These are phyloP conservation scores for Callocephalon fimbriatum DNA, from an alignment of 2,113 vertebrate genomes.

Conservation along the genomic window DNA sequence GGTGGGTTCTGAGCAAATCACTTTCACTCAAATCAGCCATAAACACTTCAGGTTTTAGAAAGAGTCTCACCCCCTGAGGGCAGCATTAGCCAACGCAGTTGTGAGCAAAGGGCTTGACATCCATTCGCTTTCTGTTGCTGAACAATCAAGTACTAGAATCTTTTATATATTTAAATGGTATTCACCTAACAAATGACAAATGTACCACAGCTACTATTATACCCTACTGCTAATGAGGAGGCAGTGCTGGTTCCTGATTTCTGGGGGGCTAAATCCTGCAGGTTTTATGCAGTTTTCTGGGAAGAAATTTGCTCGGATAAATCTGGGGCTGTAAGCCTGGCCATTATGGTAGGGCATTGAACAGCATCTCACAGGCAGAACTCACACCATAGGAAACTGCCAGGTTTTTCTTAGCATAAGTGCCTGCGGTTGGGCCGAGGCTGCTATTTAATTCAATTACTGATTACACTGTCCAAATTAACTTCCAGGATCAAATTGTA, in stretches of 20 bases:
- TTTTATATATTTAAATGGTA: background rate
- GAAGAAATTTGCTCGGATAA: background rate
- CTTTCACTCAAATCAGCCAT: slow-evolving; percentile 35
- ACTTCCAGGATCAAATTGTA: background rate
- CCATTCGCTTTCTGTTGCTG: background rate
- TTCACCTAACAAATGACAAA: background rate
- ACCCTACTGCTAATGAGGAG: slow-evolving; percentile 8
- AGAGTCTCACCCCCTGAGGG: slow-evolving; percentile 68
- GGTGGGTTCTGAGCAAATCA: slow-evolving; percentile 9
- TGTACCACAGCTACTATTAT: background rate
- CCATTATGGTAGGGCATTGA: background rate
- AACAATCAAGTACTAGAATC: background rate
- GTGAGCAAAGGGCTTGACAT: slow-evolving; percentile 46
- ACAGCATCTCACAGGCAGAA: background rate
- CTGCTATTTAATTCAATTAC: background rate
- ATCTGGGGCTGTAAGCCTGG: background rate
- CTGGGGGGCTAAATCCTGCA: background rate
- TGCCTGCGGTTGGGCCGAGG: background rate
- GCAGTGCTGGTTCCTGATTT: background rate
- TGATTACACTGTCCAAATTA: slow-evolving; percentile 6
- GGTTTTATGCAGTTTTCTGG: background rate
- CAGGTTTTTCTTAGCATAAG: background rate
- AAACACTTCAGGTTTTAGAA: slow-evolving; percentile 33
- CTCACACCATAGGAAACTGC: background rate
- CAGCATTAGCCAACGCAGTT: slow-evolving; percentile 59